These are phyloP conservation scores for Rhyacophila evoluta DNA, from an alignment of 2,888 invertebrate species.

Conservation along the genomic window DNA sequence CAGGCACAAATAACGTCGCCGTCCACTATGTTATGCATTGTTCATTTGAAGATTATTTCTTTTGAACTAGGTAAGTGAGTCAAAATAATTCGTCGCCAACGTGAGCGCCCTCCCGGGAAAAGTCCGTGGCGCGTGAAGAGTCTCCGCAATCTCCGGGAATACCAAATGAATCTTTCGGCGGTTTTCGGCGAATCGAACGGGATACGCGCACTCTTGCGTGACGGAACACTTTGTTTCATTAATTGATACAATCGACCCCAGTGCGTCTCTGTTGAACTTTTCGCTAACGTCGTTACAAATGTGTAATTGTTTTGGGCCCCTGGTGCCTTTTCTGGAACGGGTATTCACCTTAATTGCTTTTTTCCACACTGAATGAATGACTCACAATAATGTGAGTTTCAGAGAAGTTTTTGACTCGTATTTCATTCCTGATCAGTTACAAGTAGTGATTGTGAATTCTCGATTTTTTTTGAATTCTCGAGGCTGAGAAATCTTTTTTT, in stretches of 20 bases:
- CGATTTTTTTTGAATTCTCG: too few relatives aligned
- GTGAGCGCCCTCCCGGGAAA: neutral
- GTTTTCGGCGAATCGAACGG: neutral
- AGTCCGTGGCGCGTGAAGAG: neutral
- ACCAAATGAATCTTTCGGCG: neutral
- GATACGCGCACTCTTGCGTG: neutral
- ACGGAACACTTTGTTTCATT: neutral
- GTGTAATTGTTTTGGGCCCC: neutral
- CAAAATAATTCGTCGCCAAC: neutral
- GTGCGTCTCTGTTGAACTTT: neutral
- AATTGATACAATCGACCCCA: slow-evolving; percentile 5
- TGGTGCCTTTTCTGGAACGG: neutral
- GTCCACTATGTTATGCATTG: too few relatives aligned
- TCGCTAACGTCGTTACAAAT: neutral
- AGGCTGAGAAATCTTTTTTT: too few relatives aligned
- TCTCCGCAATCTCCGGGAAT: slow-evolving; percentile 5
- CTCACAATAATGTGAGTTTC: too few relatives aligned
- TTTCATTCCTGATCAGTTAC: too few relatives aligned
- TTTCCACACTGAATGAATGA: too few relatives aligned
- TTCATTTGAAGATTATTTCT: too few relatives aligned
- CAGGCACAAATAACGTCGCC: too few relatives aligned
- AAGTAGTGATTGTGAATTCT: too few relatives aligned
- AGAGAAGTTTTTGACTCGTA: too few relatives aligned
- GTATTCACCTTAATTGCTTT: neutral
- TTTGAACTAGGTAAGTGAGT: neutral